Evolutionary conservation across 2,113 vertebrate genomes (phyloP), one percentile per base, ranked within the genome.

Genomic region (Enhydra lutris): DNA sequence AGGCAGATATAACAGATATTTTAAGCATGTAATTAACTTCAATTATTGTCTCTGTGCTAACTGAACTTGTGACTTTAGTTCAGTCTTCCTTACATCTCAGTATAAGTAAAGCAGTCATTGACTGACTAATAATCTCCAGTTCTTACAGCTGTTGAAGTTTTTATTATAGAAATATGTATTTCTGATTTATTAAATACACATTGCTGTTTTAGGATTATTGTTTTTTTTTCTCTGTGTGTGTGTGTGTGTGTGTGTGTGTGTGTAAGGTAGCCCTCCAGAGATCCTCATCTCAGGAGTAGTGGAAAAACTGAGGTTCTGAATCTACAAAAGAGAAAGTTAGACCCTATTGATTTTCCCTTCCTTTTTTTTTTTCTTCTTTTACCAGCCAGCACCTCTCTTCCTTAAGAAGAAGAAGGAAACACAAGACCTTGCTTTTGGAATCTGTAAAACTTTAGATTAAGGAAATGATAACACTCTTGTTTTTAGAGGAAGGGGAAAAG

Each of bases 231-330:
- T 42, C 42, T 76, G 14, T 4, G 1, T 42, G 2, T 42, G 15
- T 50, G 23, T 45, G 7, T 47, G 36, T 79, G 11, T 69, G 12
- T 59, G 10, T 18, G n/a, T 45, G 7, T 55, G 6, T 36, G 18
- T 13, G 7, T 26, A 18, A 5, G 0, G 4, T 11, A 23, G 1
- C 12, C 13, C 1, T 86, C 8, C 17, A 26, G 47, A 65, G 31
- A 52, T 2, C 7, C 17, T 95, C 31, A 83, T 79, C 6, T 91
- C 47, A 91, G 12, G 12, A 87, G 65, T 0, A 50, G 4, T 87
- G 21, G 89, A 80, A 69, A 83, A 26, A 73, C 0, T 29, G 24
- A 89, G 8, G 13, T 89, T 89, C 63, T 59, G 15, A 84, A 80
- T 31, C 17, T 59, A 6, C 29, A 52, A n/a, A 89, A 80, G 14